Conservation (phyloP, 2,113 vertebrate genomes). For the Lontra canadensis region DNA sequence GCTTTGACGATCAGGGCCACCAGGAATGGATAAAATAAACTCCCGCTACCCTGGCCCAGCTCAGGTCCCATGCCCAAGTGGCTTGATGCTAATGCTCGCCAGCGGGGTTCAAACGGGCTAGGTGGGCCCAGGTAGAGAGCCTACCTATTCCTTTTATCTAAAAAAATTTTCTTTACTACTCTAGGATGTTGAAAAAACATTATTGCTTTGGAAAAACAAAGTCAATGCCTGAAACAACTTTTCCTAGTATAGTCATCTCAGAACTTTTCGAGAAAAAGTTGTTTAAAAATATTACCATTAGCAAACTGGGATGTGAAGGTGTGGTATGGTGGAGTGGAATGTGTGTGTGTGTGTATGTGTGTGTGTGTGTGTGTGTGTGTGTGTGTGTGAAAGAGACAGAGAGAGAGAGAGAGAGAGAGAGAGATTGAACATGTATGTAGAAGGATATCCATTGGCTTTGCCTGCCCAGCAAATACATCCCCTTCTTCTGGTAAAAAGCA, state of each 20-base stretch:
- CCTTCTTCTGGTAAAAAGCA: neutral
- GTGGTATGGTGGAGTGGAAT: neutral
- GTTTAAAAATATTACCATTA: neutral
- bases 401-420: neutral
- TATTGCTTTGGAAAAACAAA: neutral
- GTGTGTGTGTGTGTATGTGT: neutral
- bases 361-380: neutral
- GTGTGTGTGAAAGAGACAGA: neutral
- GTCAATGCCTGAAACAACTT: neutral
- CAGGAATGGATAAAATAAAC: neutral
- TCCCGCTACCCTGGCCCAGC: rapidly evolving
- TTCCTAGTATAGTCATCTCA: neutral
- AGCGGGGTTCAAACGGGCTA: neutral
- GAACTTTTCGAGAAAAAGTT: neutral
- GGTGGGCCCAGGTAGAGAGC: no score
- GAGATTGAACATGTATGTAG: neutral
- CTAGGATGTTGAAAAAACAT: neutral
- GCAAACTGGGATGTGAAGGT: neutral
- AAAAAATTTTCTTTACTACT: neutral
- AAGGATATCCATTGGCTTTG: neutral
- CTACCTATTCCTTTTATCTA: neutral
- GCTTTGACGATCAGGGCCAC: neutral
- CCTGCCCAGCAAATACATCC: neutral
- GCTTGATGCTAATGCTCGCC: neutral
- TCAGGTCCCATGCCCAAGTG: neutral